phyloP scores from a whole-genome alignment of 1,140 invertebrate species.

The Drosophila fuyamai region DNA sequence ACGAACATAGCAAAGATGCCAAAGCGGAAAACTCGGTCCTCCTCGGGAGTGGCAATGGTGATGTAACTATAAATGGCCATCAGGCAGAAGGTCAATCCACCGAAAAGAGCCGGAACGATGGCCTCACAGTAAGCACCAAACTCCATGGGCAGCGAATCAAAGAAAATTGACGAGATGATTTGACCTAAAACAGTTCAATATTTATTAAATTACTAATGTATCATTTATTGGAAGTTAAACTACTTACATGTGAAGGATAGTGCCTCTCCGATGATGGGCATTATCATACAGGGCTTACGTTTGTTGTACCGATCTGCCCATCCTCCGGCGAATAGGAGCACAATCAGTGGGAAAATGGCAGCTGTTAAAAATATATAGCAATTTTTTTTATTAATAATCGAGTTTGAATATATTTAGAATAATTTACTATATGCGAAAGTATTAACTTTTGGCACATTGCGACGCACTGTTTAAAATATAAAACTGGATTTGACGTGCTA shows the following conservation, averaged over 20 bases:
- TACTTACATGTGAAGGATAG: slow-evolving; percentile 70
- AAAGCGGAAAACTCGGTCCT: slow-evolving; percentile 87
- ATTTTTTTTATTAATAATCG: neutral
- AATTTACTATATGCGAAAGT: neutral
- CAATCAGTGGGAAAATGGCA: slow-evolving; percentile 87
- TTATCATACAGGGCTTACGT: slow-evolving; percentile 88
- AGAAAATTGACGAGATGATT: slow-evolving; percentile 77
- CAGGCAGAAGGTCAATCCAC: slow-evolving; percentile 87
- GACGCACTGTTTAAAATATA: neutral
- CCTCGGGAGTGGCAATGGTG: slow-evolving; percentile 86
- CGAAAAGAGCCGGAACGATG: slow-evolving; percentile 86
- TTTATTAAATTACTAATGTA: neutral
- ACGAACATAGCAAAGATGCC: slow-evolving; percentile 84
- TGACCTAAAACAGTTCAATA: slow-evolving; percentile 41
- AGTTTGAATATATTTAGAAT: neutral
- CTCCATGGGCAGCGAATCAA: slow-evolving; percentile 85
- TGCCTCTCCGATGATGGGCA: slow-evolving; percentile 87
- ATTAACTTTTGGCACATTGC: neutral
- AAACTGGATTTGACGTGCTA: slow-evolving; percentile 3
- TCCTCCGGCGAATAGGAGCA: slow-evolving; percentile 88
- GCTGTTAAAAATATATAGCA: slow-evolving; percentile 57
- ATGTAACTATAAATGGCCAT: slow-evolving; percentile 88
- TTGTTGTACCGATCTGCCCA: slow-evolving; percentile 88
- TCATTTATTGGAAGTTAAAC: neutral
- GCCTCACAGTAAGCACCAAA: slow-evolving; percentile 86